Evolutionary conservation across 2,888 invertebrate species (phyloP).

Genomic region (Trachelus troglodyta): DNA sequence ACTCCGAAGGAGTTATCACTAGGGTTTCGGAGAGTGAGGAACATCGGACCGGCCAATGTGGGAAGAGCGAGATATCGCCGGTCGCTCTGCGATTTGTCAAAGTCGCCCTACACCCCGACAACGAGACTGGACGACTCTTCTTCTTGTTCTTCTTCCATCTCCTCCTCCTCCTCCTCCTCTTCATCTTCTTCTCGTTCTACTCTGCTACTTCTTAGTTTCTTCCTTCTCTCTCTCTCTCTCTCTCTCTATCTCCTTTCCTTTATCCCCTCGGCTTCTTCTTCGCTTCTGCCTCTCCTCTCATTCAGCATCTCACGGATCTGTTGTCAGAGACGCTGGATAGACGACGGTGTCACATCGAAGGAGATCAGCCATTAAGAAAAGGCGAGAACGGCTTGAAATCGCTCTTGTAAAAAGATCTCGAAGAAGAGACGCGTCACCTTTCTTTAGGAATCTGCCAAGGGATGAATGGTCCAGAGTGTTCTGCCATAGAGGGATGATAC

Average conservation of each 20-base stretch:
- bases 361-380: not conserved
- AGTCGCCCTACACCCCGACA: constrained; percentile 39
- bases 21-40: constrained; percentile 4
- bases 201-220: not conserved
- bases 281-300: not conserved
- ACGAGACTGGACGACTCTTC: not conserved
- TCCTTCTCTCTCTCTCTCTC: not conserved
- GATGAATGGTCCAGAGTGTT: not conserved
- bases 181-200: not conserved
- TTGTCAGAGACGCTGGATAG: not conserved
- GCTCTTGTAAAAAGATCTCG: not conserved
- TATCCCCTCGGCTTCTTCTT: not conserved
- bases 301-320: not conserved
- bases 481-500: not conserved
- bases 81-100: constrained; percentile 60
- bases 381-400: not conserved
- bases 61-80: constrained; percentile 21
- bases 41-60: constrained; percentile 13
- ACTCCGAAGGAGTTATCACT: constrained; percentile 27
- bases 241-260: not conserved
- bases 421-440: not conserved
- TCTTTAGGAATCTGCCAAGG: not conserved
- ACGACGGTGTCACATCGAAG: not conserved
- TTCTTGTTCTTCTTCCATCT: not conserved
- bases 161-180: not conserved